Conservation (phyloP, 2,888 invertebrate species). For the Parelbella ahira region DNA sequence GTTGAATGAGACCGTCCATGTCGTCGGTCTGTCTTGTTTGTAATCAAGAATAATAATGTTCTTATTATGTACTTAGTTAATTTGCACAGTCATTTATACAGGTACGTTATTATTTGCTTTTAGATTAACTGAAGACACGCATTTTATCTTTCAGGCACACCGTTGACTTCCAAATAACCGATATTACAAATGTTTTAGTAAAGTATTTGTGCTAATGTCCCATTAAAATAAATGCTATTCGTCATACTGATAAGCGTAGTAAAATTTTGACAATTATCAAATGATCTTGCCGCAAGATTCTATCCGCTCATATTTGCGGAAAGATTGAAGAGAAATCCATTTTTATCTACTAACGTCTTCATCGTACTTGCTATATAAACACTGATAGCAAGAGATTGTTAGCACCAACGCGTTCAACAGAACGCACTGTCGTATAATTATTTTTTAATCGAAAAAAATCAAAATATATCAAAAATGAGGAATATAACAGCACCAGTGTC, state of each 20-base stretch:
- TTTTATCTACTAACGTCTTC: slow-evolving; percentile 57
- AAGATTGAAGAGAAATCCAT: slow-evolving; percentile 66
- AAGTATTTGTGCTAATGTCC: too few relatives aligned
- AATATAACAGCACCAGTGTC: slow-evolving; percentile 46
- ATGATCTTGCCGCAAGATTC: too few relatives aligned
- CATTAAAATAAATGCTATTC: too few relatives aligned
- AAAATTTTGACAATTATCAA: too few relatives aligned
- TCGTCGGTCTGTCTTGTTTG: slow-evolving; percentile 4
- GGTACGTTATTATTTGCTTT: slow-evolving; percentile 27
- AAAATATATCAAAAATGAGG: slow-evolving; percentile 48
- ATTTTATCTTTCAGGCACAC: slow-evolving; percentile 5
- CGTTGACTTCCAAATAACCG: too few relatives aligned
- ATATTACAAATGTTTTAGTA: too few relatives aligned
- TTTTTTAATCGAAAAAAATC: slow-evolving; percentile 6
- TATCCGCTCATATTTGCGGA: slow-evolving; percentile 57
- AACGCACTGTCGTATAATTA: slow-evolving; percentile 7
- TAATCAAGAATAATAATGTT: too few relatives aligned
- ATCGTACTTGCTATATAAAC: slow-evolving; percentile 46
- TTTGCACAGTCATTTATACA: slow-evolving; percentile 23
- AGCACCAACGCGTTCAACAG: slow-evolving; percentile 12
- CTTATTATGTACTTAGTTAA: slow-evolving; percentile 4
- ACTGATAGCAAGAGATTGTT: slow-evolving; percentile 33
- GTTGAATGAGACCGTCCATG: too few relatives aligned
- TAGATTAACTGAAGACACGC: slow-evolving; percentile 12
- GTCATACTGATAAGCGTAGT: too few relatives aligned